Conservation (phyloP, 2,797 vertebrate genomes). For the Cetoscarus ocellatus region DNA sequence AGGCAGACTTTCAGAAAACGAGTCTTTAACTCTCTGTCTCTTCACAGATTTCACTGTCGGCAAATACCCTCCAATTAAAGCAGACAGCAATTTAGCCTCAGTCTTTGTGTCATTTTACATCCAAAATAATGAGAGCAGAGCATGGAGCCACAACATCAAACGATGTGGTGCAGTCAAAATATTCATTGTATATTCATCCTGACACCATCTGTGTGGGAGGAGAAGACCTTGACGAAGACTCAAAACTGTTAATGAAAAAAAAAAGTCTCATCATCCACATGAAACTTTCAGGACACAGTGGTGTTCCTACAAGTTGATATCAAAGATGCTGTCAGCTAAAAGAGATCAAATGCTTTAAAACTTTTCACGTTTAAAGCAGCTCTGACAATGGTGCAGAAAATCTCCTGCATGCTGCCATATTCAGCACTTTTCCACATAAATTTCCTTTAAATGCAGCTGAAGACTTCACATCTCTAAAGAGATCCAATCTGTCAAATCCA, state of each 20-base stretch:
- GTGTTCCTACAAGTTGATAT: constrained; percentile 36
- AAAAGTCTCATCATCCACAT: constrained; percentile 33
- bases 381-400: constrained; percentile 30
- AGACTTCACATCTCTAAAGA: too few relatives aligned
- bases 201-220: constrained; percentile 37
- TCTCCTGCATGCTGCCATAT: constrained; percentile 16
- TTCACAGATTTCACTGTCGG: constrained; percentile 26
- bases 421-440: constrained; percentile 2
- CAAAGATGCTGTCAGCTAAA: constrained; percentile 43
- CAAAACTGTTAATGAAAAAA: constrained; percentile 12
- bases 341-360: constrained; percentile 26
- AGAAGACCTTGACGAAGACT: constrained; percentile 32
- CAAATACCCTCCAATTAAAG: constrained; percentile 53
- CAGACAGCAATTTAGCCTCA: constrained; percentile 42
- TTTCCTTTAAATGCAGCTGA: constrained; percentile 17
- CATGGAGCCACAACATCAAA: constrained; percentile 60
- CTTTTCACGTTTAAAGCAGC: constrained; percentile 8
- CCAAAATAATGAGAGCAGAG: constrained; percentile 48
- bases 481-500: too few relatives aligned
- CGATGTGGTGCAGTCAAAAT: constrained; percentile 26
- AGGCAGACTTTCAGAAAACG: constrained; percentile 25
- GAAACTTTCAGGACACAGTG: constrained; percentile 40
- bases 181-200: constrained; percentile 46
- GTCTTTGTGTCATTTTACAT: constrained; percentile 51
- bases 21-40: constrained; percentile 22